These are phyloP conservation scores for Arctocebus calabarensis DNA, from an alignment of 2,797 vertebrate genomes.

Conservation along the genomic window DNA sequence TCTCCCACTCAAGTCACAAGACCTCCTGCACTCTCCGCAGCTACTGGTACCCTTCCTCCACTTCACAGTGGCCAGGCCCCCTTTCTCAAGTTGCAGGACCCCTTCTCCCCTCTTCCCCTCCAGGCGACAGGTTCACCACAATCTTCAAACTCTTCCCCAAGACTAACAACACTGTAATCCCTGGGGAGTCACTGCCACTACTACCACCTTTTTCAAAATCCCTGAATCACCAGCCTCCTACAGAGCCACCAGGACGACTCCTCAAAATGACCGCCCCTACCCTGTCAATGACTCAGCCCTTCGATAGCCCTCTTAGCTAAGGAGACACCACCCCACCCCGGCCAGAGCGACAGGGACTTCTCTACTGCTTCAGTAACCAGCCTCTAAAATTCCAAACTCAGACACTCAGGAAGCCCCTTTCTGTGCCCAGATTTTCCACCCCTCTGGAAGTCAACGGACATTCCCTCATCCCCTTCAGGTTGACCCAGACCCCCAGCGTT, in stretches of 20 bases:
- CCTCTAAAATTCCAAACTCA: neutral
- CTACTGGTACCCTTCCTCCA: neutral
- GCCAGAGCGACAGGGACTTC: neutral
- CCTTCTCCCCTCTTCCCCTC: neutral
- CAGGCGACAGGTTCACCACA: neutral
- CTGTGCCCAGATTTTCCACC: neutral
- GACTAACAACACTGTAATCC: neutral
- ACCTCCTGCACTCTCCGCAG: neutral
- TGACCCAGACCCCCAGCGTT: neutral
- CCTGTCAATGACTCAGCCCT: neutral
- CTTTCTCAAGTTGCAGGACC: slow-evolving; percentile 44
- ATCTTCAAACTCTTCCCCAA: neutral
- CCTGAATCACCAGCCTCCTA: neutral
- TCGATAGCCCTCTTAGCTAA: neutral
- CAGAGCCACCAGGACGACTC: neutral
- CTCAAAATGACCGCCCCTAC: neutral
- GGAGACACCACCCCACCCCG: neutral
- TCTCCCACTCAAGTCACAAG: neutral
- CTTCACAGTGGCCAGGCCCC: neutral
- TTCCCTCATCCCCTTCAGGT: neutral
- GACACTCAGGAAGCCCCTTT: neutral
- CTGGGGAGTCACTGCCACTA: neutral
- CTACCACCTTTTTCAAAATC: neutral
- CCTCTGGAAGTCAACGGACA: neutral
- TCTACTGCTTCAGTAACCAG: neutral